These are phyloP conservation scores for Microcebus jonahi DNA, from an alignment of 2,113 vertebrate species.

Conservation along the genomic window DNA sequence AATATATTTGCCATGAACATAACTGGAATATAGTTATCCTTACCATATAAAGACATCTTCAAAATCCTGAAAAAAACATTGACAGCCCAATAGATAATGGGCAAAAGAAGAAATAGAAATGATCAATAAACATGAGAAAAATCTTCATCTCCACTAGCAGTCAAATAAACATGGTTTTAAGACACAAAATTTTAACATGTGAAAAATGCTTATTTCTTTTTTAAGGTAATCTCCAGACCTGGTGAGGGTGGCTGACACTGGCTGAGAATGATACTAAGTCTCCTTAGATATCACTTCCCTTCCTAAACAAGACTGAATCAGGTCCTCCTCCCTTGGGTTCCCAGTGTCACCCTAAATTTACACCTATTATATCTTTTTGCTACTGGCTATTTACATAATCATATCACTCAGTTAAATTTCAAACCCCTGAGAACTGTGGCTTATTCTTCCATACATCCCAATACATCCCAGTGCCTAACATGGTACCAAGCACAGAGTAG, in stretches of 20 bases:
- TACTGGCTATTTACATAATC: background rate
- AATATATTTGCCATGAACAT: conserved; percentile 27
- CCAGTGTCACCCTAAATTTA: background rate
- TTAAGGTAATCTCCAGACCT: background rate
- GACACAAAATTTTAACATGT: background rate
- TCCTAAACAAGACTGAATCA: background rate
- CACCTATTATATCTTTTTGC: background rate
- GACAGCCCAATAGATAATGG: background rate
- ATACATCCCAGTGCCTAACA: background rate
- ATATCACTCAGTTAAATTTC: background rate
- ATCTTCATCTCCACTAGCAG: background rate
- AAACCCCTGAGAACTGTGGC: background rate
- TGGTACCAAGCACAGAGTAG: background rate
- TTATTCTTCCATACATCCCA: background rate
- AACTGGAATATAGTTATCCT: background rate
- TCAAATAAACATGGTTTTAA: background rate
- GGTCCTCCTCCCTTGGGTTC: background rate
- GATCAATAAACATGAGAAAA: background rate
- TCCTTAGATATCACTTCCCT: background rate
- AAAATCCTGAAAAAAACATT: conserved; percentile 7
- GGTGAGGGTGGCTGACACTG: background rate
- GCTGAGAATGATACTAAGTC: background rate
- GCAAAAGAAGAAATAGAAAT: background rate
- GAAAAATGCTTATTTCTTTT: background rate
- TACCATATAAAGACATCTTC: background rate